Conservation (phyloP, 2,113 vertebrate species). For the Forbesichthys agassizii region DNA sequence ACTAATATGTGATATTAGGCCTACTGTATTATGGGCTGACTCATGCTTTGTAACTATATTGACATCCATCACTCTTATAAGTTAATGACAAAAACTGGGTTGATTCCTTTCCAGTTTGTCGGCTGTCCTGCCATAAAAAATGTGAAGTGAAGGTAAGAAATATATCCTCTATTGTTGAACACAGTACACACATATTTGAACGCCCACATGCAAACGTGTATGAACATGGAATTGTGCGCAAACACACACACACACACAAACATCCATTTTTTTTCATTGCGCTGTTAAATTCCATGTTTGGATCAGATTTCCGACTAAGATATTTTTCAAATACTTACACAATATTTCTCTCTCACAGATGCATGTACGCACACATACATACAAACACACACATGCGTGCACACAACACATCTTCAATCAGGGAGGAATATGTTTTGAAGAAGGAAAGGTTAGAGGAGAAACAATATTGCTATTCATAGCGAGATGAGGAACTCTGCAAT, state of each 20-base stretch:
- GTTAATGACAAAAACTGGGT: too few species aligned
- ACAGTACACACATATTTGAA: neutral
- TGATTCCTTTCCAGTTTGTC: constrained; percentile 77
- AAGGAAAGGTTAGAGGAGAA: too few species aligned
- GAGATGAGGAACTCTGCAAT: too few species aligned
- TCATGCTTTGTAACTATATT: too few species aligned
- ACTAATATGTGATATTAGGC: too few species aligned
- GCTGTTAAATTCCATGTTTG: neutral
- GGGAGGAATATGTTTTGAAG: neutral
- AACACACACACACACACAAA: neutral
- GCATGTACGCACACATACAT: neutral
- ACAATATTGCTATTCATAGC: too few species aligned
- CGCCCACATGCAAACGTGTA: neutral
- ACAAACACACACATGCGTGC: constrained; percentile 2
- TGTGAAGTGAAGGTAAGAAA: constrained; percentile 88
- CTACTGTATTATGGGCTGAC: too few species aligned
- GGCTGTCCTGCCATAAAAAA: constrained; percentile 84
- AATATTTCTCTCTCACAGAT: too few species aligned
- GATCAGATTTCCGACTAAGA: neutral
- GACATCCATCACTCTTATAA: too few species aligned
- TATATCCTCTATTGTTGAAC: neutral
- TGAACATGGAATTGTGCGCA: neutral
- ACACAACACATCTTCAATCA: constrained; percentile 12
- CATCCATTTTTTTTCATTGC: neutral
- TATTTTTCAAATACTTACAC: neutral